Evolutionary conservation across 1,140 invertebrate genomes (phyloP).

Genomic region (Caenorhabditis inopinata): DNA sequence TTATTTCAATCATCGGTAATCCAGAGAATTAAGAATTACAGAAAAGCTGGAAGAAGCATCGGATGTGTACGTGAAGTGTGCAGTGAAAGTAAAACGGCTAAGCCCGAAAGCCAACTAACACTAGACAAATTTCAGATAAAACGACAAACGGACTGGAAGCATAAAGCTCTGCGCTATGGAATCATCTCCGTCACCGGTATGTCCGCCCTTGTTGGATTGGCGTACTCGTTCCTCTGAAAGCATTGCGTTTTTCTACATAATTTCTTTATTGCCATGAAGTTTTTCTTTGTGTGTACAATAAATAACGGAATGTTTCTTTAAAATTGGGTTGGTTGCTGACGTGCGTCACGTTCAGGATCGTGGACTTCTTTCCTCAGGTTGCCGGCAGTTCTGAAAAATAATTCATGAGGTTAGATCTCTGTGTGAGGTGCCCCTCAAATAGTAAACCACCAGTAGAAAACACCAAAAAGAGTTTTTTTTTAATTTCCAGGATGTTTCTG

Average conservation of each 20-base stretch:
- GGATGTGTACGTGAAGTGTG: slow-evolving; percentile 13
- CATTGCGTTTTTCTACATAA: neutral
- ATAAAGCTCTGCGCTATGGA: neutral
- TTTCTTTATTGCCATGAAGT: neutral
- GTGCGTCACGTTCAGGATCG: too few relatives aligned
- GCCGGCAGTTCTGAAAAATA: neutral
- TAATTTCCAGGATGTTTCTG: too few relatives aligned
- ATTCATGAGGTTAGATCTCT: neutral
- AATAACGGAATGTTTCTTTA: slow-evolving; percentile 14
- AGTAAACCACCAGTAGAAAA: too few relatives aligned
- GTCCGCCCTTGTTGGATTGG: neutral
- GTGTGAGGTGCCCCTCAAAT: too few relatives aligned
- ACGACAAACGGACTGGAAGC: neutral
- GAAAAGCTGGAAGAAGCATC: slow-evolving; percentile 1
- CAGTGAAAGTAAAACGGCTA: neutral
- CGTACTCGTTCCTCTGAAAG: slow-evolving; percentile 6
- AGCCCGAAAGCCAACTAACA: neutral
- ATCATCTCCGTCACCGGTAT: neutral
- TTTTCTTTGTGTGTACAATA: slow-evolving; percentile 23
- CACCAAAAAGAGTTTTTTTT: too few relatives aligned
- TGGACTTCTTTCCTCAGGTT: neutral
- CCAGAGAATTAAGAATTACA: neutral
- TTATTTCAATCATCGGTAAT: neutral
- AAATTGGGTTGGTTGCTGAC: neutral
- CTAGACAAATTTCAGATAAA: neutral